phyloP scores from a whole-genome alignment of 2,797 vertebrate species.

The Paguma larvata region DNA sequence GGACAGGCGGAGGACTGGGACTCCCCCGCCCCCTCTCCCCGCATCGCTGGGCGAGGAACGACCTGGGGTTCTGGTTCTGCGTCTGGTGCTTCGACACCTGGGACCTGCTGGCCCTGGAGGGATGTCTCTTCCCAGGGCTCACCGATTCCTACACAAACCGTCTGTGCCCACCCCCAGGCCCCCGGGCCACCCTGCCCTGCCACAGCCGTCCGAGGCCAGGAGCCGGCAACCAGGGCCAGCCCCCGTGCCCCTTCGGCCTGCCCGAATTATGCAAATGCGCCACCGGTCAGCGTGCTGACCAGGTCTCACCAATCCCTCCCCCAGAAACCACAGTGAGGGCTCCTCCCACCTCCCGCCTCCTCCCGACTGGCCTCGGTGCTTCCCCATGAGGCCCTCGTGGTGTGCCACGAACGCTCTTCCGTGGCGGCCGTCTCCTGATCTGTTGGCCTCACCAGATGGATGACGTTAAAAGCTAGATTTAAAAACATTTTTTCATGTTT shows the following conservation, averaged over 20 bases:
- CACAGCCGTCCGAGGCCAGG: not conserved
- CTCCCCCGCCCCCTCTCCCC: not conserved
- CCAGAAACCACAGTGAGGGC: not conserved
- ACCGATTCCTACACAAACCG: too few species aligned
- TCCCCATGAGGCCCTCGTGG: accelerated
- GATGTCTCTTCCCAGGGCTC: too few species aligned
- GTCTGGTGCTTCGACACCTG: not conserved
- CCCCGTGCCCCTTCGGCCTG: not conserved
- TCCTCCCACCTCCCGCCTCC: not conserved
- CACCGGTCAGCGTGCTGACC: not conserved
- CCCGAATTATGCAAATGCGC: accelerated
- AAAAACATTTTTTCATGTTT: too few species aligned
- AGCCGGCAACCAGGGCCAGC: not conserved
- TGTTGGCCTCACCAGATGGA: not conserved
- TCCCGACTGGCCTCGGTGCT: not conserved
- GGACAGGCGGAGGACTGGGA: not conserved
- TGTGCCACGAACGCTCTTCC: not conserved
- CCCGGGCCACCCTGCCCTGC: not conserved
- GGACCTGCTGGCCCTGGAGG: not conserved
- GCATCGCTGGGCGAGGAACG: too few species aligned
- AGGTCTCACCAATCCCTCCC: too few species aligned
- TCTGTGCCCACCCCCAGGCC: too few species aligned
- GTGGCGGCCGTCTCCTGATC: not conserved
- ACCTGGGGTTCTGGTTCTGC: not conserved
- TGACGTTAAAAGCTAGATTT: not conserved